phyloP scores from a whole-genome alignment of 2,797 vertebrate genomes.

The Cossypha dichroa region DNA sequence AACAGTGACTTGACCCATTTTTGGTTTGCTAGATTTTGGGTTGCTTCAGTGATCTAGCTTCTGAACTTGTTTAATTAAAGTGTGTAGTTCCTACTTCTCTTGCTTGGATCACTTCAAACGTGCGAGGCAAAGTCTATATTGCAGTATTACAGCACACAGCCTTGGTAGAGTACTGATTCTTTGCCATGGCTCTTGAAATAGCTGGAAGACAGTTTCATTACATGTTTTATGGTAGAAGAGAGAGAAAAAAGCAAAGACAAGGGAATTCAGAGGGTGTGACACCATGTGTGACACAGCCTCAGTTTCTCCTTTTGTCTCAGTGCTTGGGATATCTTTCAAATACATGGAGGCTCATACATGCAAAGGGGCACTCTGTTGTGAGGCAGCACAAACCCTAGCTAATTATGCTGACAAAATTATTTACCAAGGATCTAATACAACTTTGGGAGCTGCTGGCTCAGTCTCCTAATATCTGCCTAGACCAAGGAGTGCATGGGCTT shows the following conservation, averaged over 20 bases:
- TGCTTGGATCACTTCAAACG: not conserved
- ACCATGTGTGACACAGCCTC: not conserved
- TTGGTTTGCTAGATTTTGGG: not conserved
- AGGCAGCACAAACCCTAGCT: not conserved
- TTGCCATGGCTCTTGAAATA: not conserved
- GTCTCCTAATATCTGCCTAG: not conserved
- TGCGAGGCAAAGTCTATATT: rapidly evolving
- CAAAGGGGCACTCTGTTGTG: not conserved
- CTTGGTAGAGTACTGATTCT: not conserved
- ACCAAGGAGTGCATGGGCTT: not conserved
- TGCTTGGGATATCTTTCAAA: not conserved
- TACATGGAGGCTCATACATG: rapidly evolving
- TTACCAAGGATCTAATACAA: not conserved
- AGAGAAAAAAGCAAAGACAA: not conserved
- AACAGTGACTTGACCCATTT: not conserved
- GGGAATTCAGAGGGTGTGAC: not conserved
- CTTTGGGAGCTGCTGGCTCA: not conserved
- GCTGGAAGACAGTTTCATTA: not conserved
- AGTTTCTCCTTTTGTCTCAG: not conserved
- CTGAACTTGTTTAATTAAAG: not conserved
- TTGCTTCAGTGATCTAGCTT: not conserved
- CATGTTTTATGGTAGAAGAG: not conserved
- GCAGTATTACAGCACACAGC: not conserved
- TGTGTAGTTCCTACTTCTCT: not conserved
- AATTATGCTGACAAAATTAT: not conserved